phyloP scores from a whole-genome alignment of 2,797 vertebrate genomes.

The Bradypodion ventrale region DNA sequence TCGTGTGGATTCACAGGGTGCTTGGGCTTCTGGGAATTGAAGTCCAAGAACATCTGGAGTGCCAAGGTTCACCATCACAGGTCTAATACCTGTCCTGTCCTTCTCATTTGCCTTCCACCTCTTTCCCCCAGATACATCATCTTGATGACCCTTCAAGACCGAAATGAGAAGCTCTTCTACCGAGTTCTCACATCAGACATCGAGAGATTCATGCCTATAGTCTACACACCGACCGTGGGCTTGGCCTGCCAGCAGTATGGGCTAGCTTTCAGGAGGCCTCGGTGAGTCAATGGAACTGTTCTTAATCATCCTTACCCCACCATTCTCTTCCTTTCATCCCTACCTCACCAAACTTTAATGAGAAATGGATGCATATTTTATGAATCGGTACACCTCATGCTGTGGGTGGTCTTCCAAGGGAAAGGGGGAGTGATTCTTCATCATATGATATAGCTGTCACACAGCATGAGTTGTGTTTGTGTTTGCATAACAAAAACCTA shows the following conservation, averaged over 20 bases:
- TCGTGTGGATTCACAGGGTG: too few species aligned
- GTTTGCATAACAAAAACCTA: conserved; percentile 47
- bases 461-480: not conserved
- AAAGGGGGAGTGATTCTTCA: conserved; percentile 10
- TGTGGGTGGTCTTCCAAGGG: conserved; percentile 45
- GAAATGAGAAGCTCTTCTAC: conserved; percentile 99
- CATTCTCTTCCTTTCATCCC: not conserved
- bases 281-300: conserved; percentile 77
- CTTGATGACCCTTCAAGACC: conserved; percentile 97
- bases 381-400: not conserved
- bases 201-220: conserved; percentile 96
- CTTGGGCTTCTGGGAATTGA: too few species aligned
- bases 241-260: conserved; percentile 97
- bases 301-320: not conserved
- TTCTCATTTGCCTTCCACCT: conserved; percentile 16
- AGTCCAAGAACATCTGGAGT: too few species aligned
- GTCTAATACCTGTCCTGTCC: not conserved
- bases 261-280: conserved; percentile 94
- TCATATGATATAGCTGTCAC: conserved; percentile 29
- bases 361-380: conserved; percentile 37
- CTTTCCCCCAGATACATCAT: conserved; percentile 88
- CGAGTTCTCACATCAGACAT: conserved; percentile 92
- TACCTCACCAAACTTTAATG: not conserved
- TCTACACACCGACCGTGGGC: conserved; percentile 96
- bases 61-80: too few species aligned